A percentile compares a stretch with the other conserved stretches of the same genome.
These are phyloP conservation scores for Argyra leucocephala DNA, from an alignment of 2,888 invertebrate genomes.

Conservation along the genomic window DNA sequence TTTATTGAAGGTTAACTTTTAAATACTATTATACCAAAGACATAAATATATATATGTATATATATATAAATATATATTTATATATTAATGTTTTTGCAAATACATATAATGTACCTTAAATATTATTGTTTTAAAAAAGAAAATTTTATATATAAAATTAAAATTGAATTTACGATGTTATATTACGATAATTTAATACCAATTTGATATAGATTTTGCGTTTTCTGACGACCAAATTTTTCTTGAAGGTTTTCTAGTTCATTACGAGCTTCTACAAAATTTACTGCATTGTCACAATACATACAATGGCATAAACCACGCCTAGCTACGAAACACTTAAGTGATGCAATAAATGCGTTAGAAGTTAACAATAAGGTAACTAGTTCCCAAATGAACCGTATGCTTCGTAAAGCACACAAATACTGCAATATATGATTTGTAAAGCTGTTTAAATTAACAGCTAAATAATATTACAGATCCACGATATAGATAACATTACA, in stretches of 20 bases:
- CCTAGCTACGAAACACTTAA: conserved; percentile 22
- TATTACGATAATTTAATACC: too few species aligned
- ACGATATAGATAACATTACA: conserved; percentile 16
- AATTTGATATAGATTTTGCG: conserved; percentile 14
- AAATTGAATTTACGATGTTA: too few species aligned
- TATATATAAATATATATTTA: too few species aligned
- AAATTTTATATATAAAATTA: too few species aligned
- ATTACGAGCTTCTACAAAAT: conserved; percentile 21
- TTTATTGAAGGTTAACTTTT: too few species aligned
- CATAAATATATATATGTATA: too few species aligned
- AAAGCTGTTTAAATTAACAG: not conserved
- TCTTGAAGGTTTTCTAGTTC: conserved; percentile 19
- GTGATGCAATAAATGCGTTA: conserved; percentile 19
- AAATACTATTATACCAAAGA: too few species aligned
- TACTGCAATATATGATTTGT: conserved; percentile 21
- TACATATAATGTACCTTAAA: too few species aligned
- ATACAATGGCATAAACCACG: conserved; percentile 19
- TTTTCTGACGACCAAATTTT: conserved; percentile 16
- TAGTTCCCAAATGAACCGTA: conserved; percentile 22
- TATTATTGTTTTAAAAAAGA: too few species aligned
- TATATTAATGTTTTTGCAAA: too few species aligned
- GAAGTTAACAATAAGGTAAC: conserved; percentile 21
- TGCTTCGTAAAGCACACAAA: conserved; percentile 22
- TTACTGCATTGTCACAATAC: conserved; percentile 23
- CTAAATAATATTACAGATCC: too few species aligned